A percentile compares a stretch with the other conserved stretches of the same genome.
phyloP scores from a whole-genome alignment of 2,797 vertebrate genomes.

The Gambusia yucatana region DNA sequence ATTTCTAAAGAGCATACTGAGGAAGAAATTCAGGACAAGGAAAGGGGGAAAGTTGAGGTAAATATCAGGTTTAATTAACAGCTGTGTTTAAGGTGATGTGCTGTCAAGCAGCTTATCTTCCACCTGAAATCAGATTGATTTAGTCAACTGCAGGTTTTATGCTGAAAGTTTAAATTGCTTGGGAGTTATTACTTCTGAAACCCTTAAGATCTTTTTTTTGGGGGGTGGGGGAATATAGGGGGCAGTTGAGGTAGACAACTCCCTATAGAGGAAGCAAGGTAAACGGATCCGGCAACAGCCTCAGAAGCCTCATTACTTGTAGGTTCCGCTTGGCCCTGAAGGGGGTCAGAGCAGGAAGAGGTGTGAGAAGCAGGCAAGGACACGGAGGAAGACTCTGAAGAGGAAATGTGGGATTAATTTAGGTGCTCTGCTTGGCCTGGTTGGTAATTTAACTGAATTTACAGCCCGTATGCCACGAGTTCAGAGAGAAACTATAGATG shows the following conservation, averaged over 20 bases:
- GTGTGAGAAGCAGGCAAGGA: constrained; percentile 4
- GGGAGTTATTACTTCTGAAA: constrained; percentile 24
- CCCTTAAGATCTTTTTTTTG: constrained; percentile 8
- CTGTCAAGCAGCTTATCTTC: constrained; percentile 13
- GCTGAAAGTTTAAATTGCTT: constrained; percentile 27
- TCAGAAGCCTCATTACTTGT: constrained; percentile 48
- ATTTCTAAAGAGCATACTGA: constrained; percentile 13
- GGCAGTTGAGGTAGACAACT: constrained; percentile 10
- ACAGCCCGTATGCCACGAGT: background rate
- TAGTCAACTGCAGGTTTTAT: constrained; percentile 26
- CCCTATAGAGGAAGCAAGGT: constrained; percentile 30
- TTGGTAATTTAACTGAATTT: constrained; percentile 6
- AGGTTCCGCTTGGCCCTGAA: constrained; percentile 21
- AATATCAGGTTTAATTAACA: constrained; percentile 22
- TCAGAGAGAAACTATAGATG: constrained; percentile 1
- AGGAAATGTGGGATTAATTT: constrained; percentile 9
- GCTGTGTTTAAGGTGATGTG: constrained; percentile 18
- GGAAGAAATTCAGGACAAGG: background rate
- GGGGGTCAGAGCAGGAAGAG: constrained; percentile 19
- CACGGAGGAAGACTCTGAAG: constrained; percentile 9
- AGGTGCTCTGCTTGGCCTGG: background rate
- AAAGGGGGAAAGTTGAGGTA: constrained; percentile 12
- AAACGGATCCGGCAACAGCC: constrained; percentile 34
- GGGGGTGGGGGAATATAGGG: background rate
- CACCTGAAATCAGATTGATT: constrained; percentile 25